Conservation (phyloP, 2,113 vertebrate species). For the Mellivora capensis region DNA sequence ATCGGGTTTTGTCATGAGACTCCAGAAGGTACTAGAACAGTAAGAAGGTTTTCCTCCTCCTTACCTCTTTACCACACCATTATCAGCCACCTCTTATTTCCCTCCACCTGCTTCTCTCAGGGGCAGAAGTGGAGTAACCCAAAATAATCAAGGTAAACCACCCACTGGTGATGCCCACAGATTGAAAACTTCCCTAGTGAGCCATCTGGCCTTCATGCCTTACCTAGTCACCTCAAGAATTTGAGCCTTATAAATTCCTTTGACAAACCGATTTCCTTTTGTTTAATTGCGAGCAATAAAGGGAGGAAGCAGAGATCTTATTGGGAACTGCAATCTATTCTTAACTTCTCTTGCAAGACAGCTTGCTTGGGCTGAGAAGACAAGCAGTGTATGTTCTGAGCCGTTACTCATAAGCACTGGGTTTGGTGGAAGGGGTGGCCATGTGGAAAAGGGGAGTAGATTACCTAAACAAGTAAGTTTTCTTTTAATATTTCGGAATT, state of each 20-base stretch:
- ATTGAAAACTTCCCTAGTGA: background rate
- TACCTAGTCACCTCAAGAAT: background rate
- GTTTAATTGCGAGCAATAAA: slow-evolving; percentile 5
- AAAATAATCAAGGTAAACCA: background rate
- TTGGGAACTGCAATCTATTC: slow-evolving; percentile 2
- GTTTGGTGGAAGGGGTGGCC: slow-evolving; percentile 12
- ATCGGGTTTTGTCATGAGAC: background rate
- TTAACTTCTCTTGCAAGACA: slow-evolving; percentile 39
- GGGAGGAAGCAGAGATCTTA: background rate
- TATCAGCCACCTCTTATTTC: background rate
- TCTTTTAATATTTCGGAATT: slow-evolving; percentile 30
- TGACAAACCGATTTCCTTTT: slow-evolving; percentile 38
- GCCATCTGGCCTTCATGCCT: background rate
- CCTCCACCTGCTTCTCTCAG: background rate
- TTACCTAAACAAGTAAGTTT: slow-evolving; percentile 23
- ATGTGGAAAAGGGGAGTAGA: slow-evolving; percentile 28
- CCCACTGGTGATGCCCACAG: background rate
- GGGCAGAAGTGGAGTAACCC: background rate
- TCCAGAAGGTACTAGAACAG: background rate
- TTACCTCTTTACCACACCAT: background rate
- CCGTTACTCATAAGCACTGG: background rate
- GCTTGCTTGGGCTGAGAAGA: slow-evolving; percentile 45
- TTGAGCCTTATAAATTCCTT: background rate
- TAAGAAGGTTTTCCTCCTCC: background rate
- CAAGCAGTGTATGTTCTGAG: slow-evolving; percentile 28